Evolutionary conservation across 2,113 vertebrate species (phyloP).

Genomic region (Dunckerocampus dactyliophorus): DNA sequence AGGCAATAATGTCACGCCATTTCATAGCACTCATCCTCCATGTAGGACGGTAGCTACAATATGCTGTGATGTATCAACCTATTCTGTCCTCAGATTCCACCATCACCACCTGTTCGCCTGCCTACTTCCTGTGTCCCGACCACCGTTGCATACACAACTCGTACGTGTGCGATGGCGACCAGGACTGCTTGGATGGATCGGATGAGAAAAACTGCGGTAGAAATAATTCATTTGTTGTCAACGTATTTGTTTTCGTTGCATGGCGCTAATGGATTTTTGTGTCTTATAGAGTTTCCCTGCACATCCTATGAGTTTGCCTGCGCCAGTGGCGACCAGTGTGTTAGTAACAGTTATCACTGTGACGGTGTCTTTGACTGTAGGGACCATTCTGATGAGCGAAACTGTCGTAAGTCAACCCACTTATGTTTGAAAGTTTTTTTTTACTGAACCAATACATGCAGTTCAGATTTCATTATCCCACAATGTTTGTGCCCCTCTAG

Average conservation of each 20-base stretch:
- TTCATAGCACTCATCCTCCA: too few species aligned
- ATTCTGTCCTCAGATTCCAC: constrained; percentile 46
- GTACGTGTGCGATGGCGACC: constrained; percentile 67
- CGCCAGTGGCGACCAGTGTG: constrained; percentile 66
- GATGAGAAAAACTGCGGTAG: constrained; percentile 70
- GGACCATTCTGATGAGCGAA: constrained; percentile 66
- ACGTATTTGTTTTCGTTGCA: background rate
- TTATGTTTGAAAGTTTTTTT: background rate
- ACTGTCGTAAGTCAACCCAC: constrained; percentile 56
- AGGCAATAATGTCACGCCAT: too few species aligned
- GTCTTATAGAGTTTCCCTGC: constrained; percentile 55
- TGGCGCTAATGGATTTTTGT: background rate
- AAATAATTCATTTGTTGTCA: background rate
- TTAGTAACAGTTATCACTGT: constrained; percentile 50
- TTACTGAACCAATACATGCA: background rate
- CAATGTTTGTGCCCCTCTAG: constrained; percentile 27
- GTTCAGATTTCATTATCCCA: background rate
- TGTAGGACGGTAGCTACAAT: too few species aligned
- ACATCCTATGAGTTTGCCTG: constrained; percentile 63
- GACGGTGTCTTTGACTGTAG: constrained; percentile 70
- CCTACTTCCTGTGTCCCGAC: constrained; percentile 65
- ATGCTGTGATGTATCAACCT: background rate
- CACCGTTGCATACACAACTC: constrained; percentile 61
- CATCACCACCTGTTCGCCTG: constrained; percentile 56
- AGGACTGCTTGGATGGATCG: constrained; percentile 68